phyloP scores from a whole-genome alignment of 2,113 vertebrate species.

The Lepus europaeus region DNA sequence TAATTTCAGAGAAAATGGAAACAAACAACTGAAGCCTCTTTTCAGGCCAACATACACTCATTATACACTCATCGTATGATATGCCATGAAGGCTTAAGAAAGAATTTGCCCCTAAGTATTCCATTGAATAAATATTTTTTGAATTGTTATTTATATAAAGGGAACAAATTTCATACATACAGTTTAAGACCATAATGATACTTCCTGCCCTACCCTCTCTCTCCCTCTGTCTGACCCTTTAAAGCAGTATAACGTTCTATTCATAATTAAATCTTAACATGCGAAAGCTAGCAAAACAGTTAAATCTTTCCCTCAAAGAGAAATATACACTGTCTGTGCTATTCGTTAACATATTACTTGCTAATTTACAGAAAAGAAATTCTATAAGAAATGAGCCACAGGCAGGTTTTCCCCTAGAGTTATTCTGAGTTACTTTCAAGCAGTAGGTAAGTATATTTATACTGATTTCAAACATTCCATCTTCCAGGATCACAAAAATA shows the following conservation, averaged over 20 bases:
- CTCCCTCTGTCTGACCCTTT: not conserved
- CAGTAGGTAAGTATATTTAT: not conserved
- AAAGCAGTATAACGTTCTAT: not conserved
- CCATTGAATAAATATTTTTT: not conserved
- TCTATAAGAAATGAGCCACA: not conserved
- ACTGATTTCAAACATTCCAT: constrained; percentile 1
- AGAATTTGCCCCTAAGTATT: not conserved
- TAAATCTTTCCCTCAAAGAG: not conserved
- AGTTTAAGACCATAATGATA: no score
- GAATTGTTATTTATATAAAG: not conserved
- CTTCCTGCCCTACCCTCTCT: no score
- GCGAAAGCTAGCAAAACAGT: not conserved
- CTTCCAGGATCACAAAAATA: not conserved
- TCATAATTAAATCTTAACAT: not conserved
- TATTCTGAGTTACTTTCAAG: not conserved
- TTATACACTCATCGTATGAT: not conserved
- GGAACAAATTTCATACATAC: no score
- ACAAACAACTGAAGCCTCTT: constrained; percentile 62
- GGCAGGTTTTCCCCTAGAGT: not conserved
- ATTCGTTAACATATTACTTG: not conserved
- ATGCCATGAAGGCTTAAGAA: not conserved
- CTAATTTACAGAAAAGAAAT: not conserved
- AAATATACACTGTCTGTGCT: not conserved
- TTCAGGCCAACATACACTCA: not conserved
- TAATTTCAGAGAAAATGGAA: constrained; percentile 71